Evolutionary conservation across 2,113 vertebrate genomes (phyloP), one percentile per base, ranked within the genome.

Genomic region (Rhynchopsitta pachyrhyncha): DNA sequence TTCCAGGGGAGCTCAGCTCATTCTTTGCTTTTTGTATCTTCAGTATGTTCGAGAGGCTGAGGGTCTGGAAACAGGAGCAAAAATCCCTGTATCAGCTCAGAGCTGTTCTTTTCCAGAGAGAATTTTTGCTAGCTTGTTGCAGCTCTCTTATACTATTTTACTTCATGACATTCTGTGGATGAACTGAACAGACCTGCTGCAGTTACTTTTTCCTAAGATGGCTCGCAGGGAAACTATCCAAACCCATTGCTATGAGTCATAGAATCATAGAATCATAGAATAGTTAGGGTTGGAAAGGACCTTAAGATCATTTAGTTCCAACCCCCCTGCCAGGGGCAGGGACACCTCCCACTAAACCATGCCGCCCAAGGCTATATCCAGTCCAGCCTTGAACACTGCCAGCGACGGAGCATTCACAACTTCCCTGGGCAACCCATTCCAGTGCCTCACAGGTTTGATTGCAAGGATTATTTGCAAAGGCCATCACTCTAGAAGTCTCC

Each of bases 81-180:
- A 75, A 78, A 75, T 24, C 23, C 2, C 1, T 2, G 1, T 28
- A 24, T 68, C 29, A 52, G 28, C 13, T 33, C 35, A 29, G 0
- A 1, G 24, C 6, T 86, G n/a, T 14, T 70, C n/a, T 88, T 85
- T 69, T 41, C 25, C 16, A 20, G 28, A 73, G 42, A 68, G 4
- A 62, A n/a, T 78, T 86, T 77, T 86, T 88, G 25, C 41, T 78
- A 42, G 8, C 23, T 90, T 77, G 25, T 70, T 77, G 37, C 28
- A 62, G 9, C 14, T 69, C 13, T 80, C 35, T 76, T 67, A 37
- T 2, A 63, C 37, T 11, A 25, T 73, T 86, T 77, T 86, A 44
- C 35, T 52, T 35, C 17, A 50, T 22, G 74, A 39, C 22, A 2
- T 82, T 76, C 44, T 85, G 42, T 7, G 35, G 28, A 49, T 55